phyloP scores from a whole-genome alignment of 2,888 invertebrate genomes.

The Acronicta psi region DNA sequence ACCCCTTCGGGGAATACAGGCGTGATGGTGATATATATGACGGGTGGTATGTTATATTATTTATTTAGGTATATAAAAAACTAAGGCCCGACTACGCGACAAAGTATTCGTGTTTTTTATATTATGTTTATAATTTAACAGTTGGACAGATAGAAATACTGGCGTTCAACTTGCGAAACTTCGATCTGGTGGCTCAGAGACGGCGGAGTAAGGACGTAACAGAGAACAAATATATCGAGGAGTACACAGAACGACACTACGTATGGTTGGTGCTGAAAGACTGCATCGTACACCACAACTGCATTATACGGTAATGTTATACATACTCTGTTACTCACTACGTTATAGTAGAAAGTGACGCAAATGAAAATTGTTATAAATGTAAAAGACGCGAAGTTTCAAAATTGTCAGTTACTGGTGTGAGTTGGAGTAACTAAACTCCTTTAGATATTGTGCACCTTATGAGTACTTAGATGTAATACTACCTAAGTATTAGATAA shows the following conservation, averaged over 20 bases:
- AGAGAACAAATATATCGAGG: slow-evolving; percentile 50
- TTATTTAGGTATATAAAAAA: too few species aligned
- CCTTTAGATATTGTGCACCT: neutral
- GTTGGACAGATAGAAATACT: slow-evolving; percentile 86
- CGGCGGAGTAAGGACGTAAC: slow-evolving; percentile 61
- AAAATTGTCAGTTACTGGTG: slow-evolving; percentile 8
- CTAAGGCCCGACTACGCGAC: too few species aligned
- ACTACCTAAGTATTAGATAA: neutral
- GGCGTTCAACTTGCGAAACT: slow-evolving; percentile 81
- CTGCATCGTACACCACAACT: slow-evolving; percentile 81
- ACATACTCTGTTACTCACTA: slow-evolving; percentile 25
- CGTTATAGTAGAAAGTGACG: slow-evolving; percentile 20
- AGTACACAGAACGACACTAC: slow-evolving; percentile 60
- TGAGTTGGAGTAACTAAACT: neutral
- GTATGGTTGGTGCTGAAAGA: slow-evolving; percentile 72
- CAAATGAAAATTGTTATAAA: slow-evolving; percentile 41
- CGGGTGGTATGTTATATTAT: too few species aligned
- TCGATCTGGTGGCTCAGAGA: slow-evolving; percentile 73
- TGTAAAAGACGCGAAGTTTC: slow-evolving; percentile 29
- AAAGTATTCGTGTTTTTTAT: too few species aligned
- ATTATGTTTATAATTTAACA: slow-evolving; percentile 66
- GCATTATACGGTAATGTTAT: slow-evolving; percentile 77
- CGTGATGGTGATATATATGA: too few species aligned
- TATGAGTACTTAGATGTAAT: neutral
- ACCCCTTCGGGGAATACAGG: too few species aligned